These are phyloP conservation scores for Metopia argyrocephala DNA, from an alignment of 2,888 invertebrate species.

Conservation along the genomic window DNA sequence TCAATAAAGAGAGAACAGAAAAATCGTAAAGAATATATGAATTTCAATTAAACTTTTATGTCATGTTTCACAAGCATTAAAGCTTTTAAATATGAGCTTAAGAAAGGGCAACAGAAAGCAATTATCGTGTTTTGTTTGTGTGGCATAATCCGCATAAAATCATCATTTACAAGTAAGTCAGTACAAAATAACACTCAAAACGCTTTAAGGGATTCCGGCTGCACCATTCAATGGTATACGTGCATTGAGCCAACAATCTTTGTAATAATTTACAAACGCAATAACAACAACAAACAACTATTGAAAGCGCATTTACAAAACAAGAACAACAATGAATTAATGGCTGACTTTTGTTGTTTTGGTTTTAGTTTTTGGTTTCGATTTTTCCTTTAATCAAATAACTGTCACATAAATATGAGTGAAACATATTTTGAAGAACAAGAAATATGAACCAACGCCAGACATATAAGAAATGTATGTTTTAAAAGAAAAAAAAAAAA, in stretches of 20 bases:
- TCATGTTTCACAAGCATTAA: conserved; percentile 23
- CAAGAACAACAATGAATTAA: conserved; percentile 13
- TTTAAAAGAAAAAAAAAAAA: not conserved
- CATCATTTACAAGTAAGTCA: not conserved
- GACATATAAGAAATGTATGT: no score
- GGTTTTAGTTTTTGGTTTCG: not conserved
- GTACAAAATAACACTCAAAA: not conserved
- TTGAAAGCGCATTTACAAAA: not conserved
- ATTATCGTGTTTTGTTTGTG: conserved; percentile 16
- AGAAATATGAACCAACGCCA: not conserved
- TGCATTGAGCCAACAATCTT: not conserved
- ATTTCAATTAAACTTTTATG: conserved; percentile 42
- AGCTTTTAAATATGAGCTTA: conserved; percentile 31
- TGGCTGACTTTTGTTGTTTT: conserved; percentile 9
- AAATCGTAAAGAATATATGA: not conserved
- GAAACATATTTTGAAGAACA: conserved; percentile 5
- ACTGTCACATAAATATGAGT: conserved; percentile 62
- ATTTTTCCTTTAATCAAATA: conserved; percentile 54
- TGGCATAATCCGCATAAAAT: conserved; percentile 5
- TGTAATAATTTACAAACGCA: conserved; percentile 30
- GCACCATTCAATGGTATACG: conserved; percentile 13
- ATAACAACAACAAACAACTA: not conserved
- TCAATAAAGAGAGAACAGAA: not conserved
- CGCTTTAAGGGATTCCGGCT: conserved; percentile 16
- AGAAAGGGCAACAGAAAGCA: conserved; percentile 16